These are phyloP conservation scores for Labia minor DNA, from an alignment of 2,888 invertebrate genomes.

Conservation along the genomic window DNA sequence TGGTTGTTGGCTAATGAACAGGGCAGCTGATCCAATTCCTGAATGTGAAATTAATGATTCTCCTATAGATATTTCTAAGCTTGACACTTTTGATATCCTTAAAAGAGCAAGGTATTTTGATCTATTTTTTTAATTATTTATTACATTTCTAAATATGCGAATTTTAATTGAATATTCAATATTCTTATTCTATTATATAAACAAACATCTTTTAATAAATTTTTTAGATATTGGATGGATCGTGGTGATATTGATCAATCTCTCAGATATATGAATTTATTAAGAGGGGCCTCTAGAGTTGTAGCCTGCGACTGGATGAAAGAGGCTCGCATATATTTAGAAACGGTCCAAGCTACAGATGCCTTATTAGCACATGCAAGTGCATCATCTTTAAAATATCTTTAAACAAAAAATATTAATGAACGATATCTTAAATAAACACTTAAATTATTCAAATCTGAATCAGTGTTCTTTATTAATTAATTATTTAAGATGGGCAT, in stretches of 20 bases:
- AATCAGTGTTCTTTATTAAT: too few species aligned
- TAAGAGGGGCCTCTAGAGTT: slow-evolving; percentile 77
- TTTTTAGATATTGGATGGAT: slow-evolving; percentile 67
- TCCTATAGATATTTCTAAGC: slow-evolving; percentile 54
- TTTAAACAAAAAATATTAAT: slow-evolving; percentile 15
- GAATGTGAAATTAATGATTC: slow-evolving; percentile 60
- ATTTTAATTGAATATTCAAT: too few species aligned
- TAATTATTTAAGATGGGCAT: too few species aligned
- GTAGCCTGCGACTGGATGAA: slow-evolving; percentile 80
- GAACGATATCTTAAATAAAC: too few species aligned
- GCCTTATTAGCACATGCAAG: slow-evolving; percentile 82
- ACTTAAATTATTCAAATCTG: too few species aligned
- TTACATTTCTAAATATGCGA: too few species aligned
- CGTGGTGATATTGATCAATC: slow-evolving; percentile 78
- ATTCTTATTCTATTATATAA: too few species aligned
- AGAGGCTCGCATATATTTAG: slow-evolving; percentile 69
- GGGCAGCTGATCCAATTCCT: slow-evolving; percentile 56
- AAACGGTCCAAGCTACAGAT: slow-evolving; percentile 82
- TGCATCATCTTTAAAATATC: slow-evolving; percentile 53
- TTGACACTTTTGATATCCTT: slow-evolving; percentile 81
- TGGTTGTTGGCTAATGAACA: slow-evolving; percentile 72
- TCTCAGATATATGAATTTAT: slow-evolving; percentile 71
- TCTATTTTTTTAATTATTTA: slow-evolving; percentile 18
- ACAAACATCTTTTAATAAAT: too few species aligned
- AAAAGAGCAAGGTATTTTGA: slow-evolving; percentile 68